Conservation (phyloP, 2,797 vertebrate genomes). For the Siniperca scherzeri region DNA sequence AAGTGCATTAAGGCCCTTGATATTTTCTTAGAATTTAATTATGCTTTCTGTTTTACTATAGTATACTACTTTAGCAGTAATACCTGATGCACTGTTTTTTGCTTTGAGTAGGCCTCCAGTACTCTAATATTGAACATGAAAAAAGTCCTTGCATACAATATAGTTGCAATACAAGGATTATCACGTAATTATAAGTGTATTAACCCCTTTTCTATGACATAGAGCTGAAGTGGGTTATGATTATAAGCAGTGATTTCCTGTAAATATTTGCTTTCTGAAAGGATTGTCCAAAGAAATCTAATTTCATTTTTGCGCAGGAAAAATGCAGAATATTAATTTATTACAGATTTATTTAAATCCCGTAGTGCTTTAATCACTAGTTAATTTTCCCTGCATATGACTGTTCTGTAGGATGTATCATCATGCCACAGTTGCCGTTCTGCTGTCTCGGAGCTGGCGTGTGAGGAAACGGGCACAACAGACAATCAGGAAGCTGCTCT, state of each 20-base stretch:
- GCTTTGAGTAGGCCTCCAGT: no score
- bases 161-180: no score
- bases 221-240: no score
- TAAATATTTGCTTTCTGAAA: background rate
- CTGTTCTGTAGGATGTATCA: slow-evolving; percentile 90
- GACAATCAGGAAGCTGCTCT: slow-evolving; percentile 91
- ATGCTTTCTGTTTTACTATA: no score
- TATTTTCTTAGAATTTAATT: no score
- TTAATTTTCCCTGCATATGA: background rate
- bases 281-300: background rate
- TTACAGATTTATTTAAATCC: background rate
- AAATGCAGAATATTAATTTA: background rate
- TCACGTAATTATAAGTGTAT: no score
- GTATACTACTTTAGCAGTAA: no score
- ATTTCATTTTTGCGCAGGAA: background rate
- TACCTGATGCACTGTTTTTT: no score
- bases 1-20: no score
- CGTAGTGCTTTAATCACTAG: background rate
- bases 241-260: background rate
- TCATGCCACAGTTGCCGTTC: slow-evolving; percentile 86
- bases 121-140: no score
- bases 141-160: no score
- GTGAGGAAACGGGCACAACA: slow-evolving; percentile 94
- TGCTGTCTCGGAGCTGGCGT: slow-evolving; percentile 91
- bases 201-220: no score